Evolutionary conservation across 2,113 vertebrate genomes (phyloP).

Genomic region (Brachyhypopomus gauderio): DNA sequence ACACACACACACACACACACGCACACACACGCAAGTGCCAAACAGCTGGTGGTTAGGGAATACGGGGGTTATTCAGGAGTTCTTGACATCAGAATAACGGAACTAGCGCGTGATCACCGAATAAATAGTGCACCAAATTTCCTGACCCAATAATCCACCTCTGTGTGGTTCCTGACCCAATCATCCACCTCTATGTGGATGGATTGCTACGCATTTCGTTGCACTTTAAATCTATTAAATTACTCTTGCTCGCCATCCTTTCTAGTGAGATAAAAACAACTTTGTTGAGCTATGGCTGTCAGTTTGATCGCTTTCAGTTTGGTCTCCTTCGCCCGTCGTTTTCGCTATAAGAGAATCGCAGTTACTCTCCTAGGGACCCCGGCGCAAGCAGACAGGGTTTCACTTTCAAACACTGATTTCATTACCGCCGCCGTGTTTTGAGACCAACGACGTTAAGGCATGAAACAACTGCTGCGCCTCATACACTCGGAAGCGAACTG

Average conservation of each 20-base stretch:
- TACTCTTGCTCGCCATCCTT: too few species aligned
- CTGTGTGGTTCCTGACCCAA: not conserved
- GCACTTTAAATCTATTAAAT: too few species aligned
- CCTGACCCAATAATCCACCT: not conserved
- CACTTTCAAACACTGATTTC: constrained; percentile 53
- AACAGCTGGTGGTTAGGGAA: constrained; percentile 45
- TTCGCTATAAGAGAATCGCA: not conserved
- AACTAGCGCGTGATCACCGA: constrained; percentile 26
- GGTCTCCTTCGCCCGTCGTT: too few species aligned
- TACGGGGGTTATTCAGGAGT: constrained; percentile 21
- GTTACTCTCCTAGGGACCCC: constrained; percentile 9
- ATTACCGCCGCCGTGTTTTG: constrained; percentile 44
- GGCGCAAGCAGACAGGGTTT: constrained; percentile 43
- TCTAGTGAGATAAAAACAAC: too few species aligned
- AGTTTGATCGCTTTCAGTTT: too few species aligned
- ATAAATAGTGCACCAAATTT: not conserved
- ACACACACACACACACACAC: constrained; percentile 21
- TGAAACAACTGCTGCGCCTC: constrained; percentile 20
- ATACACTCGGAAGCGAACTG: constrained; percentile 33
- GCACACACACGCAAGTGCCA: constrained; percentile 16
- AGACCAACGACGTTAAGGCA: constrained; percentile 43
- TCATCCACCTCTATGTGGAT: not conserved
- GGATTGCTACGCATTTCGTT: not conserved
- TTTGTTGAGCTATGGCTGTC: too few species aligned
- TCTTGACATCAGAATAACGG: constrained; percentile 32